These are phyloP conservation scores for Phasia obesa DNA, from an alignment of 2,888 invertebrate genomes.

Conservation along the genomic window DNA sequence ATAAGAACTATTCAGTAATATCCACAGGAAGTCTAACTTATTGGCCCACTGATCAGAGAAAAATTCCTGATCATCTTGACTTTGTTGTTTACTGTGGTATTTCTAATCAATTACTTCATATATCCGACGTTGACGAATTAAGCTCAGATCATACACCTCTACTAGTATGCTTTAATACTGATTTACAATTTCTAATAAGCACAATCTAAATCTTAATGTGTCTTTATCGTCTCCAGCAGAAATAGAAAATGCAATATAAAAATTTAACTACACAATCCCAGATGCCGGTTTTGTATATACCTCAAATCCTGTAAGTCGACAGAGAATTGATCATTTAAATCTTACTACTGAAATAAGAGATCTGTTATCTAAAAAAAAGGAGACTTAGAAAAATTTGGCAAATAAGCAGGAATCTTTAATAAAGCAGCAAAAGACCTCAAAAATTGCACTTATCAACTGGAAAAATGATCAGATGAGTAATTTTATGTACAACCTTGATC, in stretches of 20 bases:
- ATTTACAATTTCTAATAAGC: too few relatives aligned
- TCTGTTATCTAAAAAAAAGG: not conserved
- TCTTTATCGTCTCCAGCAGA: not conserved
- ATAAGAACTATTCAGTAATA: not conserved
- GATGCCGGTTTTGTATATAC: too few relatives aligned
- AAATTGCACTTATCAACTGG: not conserved
- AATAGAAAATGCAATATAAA: not conserved
- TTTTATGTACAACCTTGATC: not conserved
- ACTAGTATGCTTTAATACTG: not conserved
- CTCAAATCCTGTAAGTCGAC: constrained; percentile 9
- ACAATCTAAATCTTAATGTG: not conserved
- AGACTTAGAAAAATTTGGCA: not conserved
- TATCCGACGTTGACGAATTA: not conserved
- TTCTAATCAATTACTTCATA: not conserved
- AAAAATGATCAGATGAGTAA: not conserved
- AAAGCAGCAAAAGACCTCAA: not conserved
- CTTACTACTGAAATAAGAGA: constrained; percentile 4
- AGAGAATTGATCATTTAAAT: not conserved
- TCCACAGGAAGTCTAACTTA: not conserved
- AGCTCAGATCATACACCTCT: not conserved
- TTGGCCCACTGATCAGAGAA: not conserved
- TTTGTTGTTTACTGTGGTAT: not conserved
- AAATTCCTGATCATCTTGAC: not conserved
- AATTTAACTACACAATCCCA: not conserved
- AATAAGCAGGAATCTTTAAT: constrained; percentile 1